Conservation (phyloP, 2,797 vertebrate genomes). For the Balearica regulorum region DNA sequence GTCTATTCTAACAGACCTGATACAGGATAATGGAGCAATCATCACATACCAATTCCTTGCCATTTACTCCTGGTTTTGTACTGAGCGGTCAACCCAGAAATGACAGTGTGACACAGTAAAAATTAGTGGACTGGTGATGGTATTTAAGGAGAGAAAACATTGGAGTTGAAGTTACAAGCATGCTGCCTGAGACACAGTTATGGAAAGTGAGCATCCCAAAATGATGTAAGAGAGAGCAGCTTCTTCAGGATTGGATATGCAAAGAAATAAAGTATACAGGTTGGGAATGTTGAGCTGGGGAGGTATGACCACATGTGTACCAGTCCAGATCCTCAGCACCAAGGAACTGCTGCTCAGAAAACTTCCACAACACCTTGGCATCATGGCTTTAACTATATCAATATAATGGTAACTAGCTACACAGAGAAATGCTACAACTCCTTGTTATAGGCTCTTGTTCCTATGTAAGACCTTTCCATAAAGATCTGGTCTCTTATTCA, state of each 20-base stretch:
- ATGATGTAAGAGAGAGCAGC: not conserved
- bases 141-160: not conserved
- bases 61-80: not conserved
- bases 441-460: not conserved
- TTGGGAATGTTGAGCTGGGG: not conserved
- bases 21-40: not conserved
- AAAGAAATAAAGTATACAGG: not conserved
- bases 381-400: not conserved
- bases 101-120: not conserved
- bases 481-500: not conserved
- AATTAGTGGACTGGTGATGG: not conserved
- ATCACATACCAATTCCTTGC: not conserved
- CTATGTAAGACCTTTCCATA: not conserved
- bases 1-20: not conserved
- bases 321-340: not conserved
- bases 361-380: not conserved
- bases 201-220: not conserved
- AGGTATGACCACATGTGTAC: not conserved
- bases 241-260: not conserved
- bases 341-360: not conserved
- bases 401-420: not conserved
- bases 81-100: not conserved
- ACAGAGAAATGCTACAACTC: not conserved
- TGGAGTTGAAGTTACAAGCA: not conserved
- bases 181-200: not conserved